Evolutionary conservation across 2,888 invertebrate genomes (phyloP), one percentile per base, ranked within the genome.

Genomic region (Parnassius apollo): DNA sequence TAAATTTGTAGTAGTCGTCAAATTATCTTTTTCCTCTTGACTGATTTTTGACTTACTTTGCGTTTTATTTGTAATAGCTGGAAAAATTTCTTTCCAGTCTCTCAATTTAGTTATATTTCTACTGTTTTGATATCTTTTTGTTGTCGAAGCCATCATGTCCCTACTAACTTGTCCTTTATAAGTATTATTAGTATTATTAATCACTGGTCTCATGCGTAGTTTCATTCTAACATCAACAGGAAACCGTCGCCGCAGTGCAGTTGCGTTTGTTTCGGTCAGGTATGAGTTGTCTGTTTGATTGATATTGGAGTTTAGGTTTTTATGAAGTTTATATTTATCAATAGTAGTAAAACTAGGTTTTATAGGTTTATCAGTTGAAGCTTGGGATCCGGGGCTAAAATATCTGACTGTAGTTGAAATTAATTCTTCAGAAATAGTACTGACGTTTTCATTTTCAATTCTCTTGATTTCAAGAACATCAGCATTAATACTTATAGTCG

Each of bases 81-180:
- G 78, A 55, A 83, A 66, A 35, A 82, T 63, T 57, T 83, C 80
- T 69, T 75, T 85, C 86, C 85, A 85, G 65, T 86, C 82, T 66
- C 75, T 81, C 44, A 79, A 77, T 73, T 82, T 87, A 1, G 81
- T 79, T 9, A 70, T 66, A 67, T 88, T 87, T 74, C 82, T 79
- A 69, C 78, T 81, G 59, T 80, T 75, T 59, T 80, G 77, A 69
- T 84, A 85, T 71, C 82, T 85, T 72, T 80, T 76, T 53, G 83
- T 77, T 61, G 82, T 84, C 57, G 84, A 68, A 42, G 84, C 75
- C 66, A 87, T 75, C 69, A 89, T 74, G 68, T 91, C 88, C 74
- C 87, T 81, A 66, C 78, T 88, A 60, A 86, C 58, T 68, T 84
- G 86, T 42, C 78, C 80, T 74, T 88, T 89, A 50, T 74, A 76